Evolutionary conservation across 2,113 vertebrate genomes (phyloP), one percentile per base, ranked within the genome.

Genomic region (Amblyornis subalaris): DNA sequence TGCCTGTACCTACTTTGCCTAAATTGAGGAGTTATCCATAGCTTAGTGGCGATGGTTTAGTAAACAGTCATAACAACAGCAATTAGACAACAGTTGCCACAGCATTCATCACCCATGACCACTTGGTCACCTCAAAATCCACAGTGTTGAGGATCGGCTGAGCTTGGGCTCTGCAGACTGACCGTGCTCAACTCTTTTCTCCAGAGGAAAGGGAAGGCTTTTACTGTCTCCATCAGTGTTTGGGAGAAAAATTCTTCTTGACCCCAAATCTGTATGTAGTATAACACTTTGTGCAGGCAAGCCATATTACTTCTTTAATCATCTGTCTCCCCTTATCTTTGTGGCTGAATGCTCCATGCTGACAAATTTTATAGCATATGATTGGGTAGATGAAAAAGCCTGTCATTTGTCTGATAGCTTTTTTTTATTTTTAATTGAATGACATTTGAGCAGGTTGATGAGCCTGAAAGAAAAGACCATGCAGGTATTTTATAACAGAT

Each of bases 401-500:
- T 88, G 66, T 51, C 35, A 76, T 88, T 95, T 88, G 19, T 83
- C 89, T 47, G 19, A 29, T 62, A 54, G 23, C 8, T 26, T 79
- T 72, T 67, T 91, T 93, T 78, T 60, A 20, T 83, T 88, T 83
- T 85, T 85, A 91, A 90, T 66, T 85, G 79, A 85, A 85, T 83
- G 71, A 47, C 51, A 85, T 73, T 92, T 93, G 33, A 90, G 31
- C 47, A 90, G 67, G 53, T 76, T 95, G 64, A 87, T 79, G 54
- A 95, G 50, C 78, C 85, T 0, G 6, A 90, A 93, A 76, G 16
- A 73, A 94, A 85, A 88, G 78, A 90, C 70, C 66, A 57, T 65
- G 24, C 10, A 85, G 21, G 50, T 94, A 90, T 93, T 95, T 96
- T 85, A 92, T 88, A 73, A 83, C 50, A 88, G 54, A 21, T 91